Base-by-base conservation (phyloP, 2,888 invertebrate genomes). In the Andrena flavipes region DNA sequence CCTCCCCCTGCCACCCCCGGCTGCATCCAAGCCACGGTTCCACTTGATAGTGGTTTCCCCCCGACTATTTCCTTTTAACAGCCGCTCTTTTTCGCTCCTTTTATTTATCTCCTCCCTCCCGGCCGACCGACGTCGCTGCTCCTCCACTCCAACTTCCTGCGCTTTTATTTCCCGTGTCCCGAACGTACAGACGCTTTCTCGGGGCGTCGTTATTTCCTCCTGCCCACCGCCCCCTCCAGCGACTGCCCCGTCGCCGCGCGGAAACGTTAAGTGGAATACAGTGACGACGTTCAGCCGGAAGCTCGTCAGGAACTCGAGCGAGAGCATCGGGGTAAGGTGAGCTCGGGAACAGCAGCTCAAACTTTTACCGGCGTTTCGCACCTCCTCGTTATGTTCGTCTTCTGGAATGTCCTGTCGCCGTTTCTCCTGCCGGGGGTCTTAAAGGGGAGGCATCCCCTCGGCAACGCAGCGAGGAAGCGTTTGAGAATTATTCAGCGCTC, bases 51-150 rank as follows among this genome's bases (percentile, higher is more conserved):
- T n/a, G 67, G 54, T 42, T 71, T 20, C 33, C 56, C 56, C 63
- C 2, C 62, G 49, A 6, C 80, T 48, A 70, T 82, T 75, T 80
- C 62, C 80, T 68, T 70, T 71, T 80, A 78, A 72, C 72, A 78
- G 78, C 72, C 35, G 48, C 56, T 35, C 51, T 67, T 72, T 71
- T 26, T 54, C 77, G 33, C 60, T 54, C 60, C 26, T 59, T 42
- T 63, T 56, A 56, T 72, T 68, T 62, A 62, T 48, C 26, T 30
- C 51, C 29, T 23, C 48, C 35, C 30, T 8, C 20, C 26, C 16
- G 6, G 1, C 29, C 49, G 20, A 42, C 48, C 20, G 23, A 49
- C 2, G 8, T 16, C 23, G 16, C n/a, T 42, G 20, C 65, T 8
- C n/a, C 23, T 7, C 7, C 42, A n/a, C 23, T 7, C 7, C 42